Conservation (phyloP, 1,140 invertebrate species). For the Drosophila asahinai region DNA sequence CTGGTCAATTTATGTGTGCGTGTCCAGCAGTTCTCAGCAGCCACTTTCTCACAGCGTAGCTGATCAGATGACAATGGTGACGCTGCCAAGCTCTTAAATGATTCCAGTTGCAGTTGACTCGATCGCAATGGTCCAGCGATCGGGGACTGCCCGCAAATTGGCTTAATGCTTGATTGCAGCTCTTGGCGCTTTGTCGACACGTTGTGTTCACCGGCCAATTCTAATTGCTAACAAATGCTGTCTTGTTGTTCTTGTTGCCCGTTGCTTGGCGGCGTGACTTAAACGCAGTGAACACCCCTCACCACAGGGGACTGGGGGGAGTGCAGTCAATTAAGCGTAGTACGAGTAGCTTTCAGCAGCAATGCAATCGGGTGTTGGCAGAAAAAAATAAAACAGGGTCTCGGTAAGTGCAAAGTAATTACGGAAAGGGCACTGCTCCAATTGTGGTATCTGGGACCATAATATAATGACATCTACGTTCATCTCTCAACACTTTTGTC, state of each 20-base stretch:
- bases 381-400: slow-evolving; percentile 13
- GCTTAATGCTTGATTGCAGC: slow-evolving; percentile 79
- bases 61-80: slow-evolving; percentile 19
- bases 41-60: slow-evolving; percentile 4
- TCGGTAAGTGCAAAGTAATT: slow-evolving; percentile 14
- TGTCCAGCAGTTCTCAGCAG: slow-evolving; percentile 1
- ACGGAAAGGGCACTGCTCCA: slow-evolving; percentile 26
- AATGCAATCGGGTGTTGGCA: slow-evolving; percentile 50
- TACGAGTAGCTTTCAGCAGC: slow-evolving; percentile 20
- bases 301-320: background rate
- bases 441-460: slow-evolving; percentile 24
- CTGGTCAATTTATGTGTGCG: background rate
- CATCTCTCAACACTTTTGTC: no score
- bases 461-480: slow-evolving; percentile 5
- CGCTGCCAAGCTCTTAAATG: slow-evolving; percentile 4
- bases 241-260: slow-evolving; percentile 29
- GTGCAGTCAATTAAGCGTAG: slow-evolving; percentile 60
- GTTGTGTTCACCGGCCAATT: slow-evolving; percentile 65
- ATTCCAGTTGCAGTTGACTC: slow-evolving; percentile 20
- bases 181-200: slow-evolving; percentile 78
- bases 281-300: slow-evolving; percentile 21
- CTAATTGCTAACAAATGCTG: slow-evolving; percentile 76
- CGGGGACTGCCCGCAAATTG: slow-evolving; percentile 63
- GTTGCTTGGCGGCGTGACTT: slow-evolving; percentile 48
- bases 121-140: slow-evolving; percentile 55